Percentiles rank a stretch among this genome's conserved stretches.
Evolutionary conservation across 2,797 vertebrate genomes (phyloP).

Genomic region (Brachyalestes nurse): DNA sequence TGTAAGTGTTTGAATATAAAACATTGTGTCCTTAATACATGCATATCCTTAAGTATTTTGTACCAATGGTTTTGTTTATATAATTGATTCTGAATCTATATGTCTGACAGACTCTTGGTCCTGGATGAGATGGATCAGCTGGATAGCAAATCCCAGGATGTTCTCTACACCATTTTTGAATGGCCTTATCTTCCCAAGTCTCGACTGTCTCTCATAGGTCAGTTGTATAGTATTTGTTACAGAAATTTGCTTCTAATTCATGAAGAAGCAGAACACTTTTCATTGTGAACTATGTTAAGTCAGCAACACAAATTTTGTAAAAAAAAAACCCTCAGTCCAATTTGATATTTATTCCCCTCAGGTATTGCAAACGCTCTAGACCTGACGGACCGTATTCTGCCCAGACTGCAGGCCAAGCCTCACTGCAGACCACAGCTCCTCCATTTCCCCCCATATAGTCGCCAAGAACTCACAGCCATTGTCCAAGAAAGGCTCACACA

Average conservation of each 20-base stretch:
- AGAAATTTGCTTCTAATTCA: no score
- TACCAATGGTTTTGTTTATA: neutral
- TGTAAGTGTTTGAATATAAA: constrained; percentile 79
- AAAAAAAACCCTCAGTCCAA: no score
- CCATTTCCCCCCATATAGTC: constrained; percentile 89
- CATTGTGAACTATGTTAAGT: no score
- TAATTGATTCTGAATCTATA: neutral
- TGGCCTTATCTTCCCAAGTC: constrained; percentile 87
- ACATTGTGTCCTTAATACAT: neutral
- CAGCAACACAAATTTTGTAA: no score
- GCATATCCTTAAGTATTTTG: neutral
- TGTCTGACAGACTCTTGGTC: constrained; percentile 83
- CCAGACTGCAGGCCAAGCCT: constrained; percentile 80
- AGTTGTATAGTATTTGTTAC: constrained; percentile 46
- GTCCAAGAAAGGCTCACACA: constrained; percentile 86
- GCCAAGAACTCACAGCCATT: constrained; percentile 86
- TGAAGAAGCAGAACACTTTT: no score
- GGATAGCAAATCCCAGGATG: constrained; percentile 93
- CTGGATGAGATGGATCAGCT: constrained; percentile 97
- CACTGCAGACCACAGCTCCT: constrained; percentile 84
- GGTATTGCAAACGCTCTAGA: constrained; percentile 95
- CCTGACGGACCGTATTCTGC: constrained; percentile 90
- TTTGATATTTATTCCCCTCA: constrained; percentile 53
- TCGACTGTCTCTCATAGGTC: constrained; percentile 89
- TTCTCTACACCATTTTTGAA: constrained; percentile 94